phyloP scores from a whole-genome alignment of 2,797 vertebrate species.

The Loriculus beryllinus region DNA sequence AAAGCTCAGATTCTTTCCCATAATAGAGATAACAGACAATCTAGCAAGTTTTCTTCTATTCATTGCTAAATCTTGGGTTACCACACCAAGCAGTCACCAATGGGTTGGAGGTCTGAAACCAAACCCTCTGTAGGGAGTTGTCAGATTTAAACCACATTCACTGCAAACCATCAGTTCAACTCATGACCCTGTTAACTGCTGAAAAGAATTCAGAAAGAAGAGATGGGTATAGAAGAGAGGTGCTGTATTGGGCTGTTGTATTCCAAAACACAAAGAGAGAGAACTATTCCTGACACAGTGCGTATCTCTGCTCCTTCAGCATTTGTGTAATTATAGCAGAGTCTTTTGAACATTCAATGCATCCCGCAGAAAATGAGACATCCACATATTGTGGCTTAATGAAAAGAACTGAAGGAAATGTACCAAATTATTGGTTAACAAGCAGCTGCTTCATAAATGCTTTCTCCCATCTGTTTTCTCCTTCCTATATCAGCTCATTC shows the following conservation, averaged over 20 bases:
- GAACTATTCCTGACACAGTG: not conserved
- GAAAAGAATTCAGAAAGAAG: not conserved
- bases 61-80: not conserved
- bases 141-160: not conserved
- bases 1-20: not conserved
- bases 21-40: not conserved
- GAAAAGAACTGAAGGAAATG: constrained; percentile 56
- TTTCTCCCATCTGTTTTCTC: constrained; percentile 35
- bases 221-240: not conserved
- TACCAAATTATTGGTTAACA: constrained; percentile 24
- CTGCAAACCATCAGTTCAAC: not conserved
- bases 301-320: constrained; percentile 2
- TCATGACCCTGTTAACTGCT: not conserved
- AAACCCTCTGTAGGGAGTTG: not conserved
- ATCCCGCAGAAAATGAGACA: constrained; percentile 44
- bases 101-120: not conserved
- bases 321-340: constrained; percentile 33
- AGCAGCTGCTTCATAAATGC: constrained; percentile 59
- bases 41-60: not conserved
- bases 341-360: constrained; percentile 27
- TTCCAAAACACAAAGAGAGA: not conserved
- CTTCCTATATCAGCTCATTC: not conserved
- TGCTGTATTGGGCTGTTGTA: not conserved
- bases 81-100: not conserved
- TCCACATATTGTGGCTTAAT: constrained; percentile 51